Conservation (phyloP, 2,797 vertebrate species). For the Onychomys leucogaster region DNA sequence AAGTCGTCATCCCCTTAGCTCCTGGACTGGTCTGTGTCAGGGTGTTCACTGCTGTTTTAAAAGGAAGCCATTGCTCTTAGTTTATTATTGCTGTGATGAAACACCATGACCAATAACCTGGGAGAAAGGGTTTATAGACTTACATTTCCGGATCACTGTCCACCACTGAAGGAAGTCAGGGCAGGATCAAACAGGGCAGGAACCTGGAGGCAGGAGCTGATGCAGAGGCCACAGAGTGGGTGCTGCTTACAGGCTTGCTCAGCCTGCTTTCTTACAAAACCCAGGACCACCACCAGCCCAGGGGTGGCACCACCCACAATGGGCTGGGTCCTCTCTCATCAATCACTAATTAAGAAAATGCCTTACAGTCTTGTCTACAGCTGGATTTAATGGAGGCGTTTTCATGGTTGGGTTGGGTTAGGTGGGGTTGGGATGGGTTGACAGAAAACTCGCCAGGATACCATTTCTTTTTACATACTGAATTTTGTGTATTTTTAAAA, state of each 20-base stretch:
- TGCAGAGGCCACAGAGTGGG: background rate
- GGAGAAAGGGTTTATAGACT: background rate
- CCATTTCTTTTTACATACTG: background rate
- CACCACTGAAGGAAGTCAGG: background rate
- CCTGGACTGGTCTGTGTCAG: background rate
- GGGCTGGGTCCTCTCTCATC: background rate
- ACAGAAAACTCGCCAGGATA: background rate
- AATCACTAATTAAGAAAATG: background rate
- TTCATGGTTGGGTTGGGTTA: background rate
- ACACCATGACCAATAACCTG: background rate
- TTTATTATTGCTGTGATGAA: background rate
- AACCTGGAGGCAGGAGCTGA: background rate
- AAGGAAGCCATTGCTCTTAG: background rate
- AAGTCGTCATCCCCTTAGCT: background rate
- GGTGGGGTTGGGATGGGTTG: background rate
- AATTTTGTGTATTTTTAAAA: background rate
- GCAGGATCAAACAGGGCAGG: background rate
- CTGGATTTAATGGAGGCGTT: background rate
- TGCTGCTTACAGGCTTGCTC: background rate
- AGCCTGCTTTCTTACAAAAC: background rate
- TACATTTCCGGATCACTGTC: background rate
- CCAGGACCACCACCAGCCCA: background rate
- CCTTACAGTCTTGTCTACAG: background rate
- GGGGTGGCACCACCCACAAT: background rate
- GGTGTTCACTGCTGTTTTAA: background rate